These are phyloP conservation scores for Megalurothrips usitatus DNA, from an alignment of 2,888 invertebrate genomes.

Conservation along the genomic window DNA sequence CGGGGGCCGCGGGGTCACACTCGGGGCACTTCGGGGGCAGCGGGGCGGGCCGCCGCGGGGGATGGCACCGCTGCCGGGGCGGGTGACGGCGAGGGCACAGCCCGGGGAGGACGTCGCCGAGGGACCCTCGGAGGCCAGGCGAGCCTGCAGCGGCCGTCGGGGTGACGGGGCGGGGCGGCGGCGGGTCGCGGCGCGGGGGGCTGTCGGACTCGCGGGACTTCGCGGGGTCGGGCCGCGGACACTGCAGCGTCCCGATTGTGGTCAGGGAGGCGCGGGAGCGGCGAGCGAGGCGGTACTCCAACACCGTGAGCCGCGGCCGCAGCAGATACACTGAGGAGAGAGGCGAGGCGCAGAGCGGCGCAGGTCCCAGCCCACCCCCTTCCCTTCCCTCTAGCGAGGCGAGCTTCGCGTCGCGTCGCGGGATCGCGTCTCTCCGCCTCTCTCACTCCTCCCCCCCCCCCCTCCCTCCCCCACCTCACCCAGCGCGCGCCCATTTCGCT, in stretches of 20 bases:
- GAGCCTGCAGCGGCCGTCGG: not conserved
- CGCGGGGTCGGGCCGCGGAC: not conserved
- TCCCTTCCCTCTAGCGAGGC: not conserved
- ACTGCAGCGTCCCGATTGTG: not conserved
- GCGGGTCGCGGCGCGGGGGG: no score
- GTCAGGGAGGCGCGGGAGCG: not conserved
- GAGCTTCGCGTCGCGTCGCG: not conserved
- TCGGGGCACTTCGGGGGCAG: no score
- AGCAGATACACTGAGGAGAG: not conserved
- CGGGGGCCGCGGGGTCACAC: no score
- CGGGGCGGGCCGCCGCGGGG: no score
- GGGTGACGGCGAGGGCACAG: no score
- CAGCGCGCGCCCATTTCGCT: not conserved
- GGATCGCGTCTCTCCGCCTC: not conserved
- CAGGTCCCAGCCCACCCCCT: not conserved
- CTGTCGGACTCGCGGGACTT: no score
- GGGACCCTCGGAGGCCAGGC: not conserved
- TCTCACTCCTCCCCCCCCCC: not conserved
- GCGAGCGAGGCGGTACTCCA: not conserved
- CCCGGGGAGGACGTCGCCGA: no score
- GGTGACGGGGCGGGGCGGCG: not conserved
- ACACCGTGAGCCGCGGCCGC: no score
- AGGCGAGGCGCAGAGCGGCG: not conserved
- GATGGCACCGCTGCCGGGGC: no score
- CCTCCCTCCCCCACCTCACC: not conserved